phyloP scores from a whole-genome alignment of 2,113 vertebrate species.

The Seriola rivoliana region DNA sequence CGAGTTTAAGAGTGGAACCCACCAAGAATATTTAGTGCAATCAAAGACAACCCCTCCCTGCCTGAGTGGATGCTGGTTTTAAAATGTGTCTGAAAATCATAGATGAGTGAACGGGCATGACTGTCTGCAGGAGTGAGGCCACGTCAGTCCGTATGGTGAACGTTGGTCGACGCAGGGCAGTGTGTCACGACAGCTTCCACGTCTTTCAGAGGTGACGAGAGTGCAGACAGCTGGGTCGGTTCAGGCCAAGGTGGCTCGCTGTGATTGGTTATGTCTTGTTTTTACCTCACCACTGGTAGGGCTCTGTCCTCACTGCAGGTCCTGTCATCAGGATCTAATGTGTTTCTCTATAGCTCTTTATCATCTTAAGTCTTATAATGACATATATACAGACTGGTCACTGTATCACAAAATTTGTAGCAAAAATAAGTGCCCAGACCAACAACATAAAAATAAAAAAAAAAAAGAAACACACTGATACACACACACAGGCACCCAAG shows the following conservation, averaged over 20 bases:
- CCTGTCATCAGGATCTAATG: conserved; percentile 55
- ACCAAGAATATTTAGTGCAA: conserved; percentile 27
- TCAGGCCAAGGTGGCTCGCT: conserved; percentile 29
- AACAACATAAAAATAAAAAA: conserved; percentile 68
- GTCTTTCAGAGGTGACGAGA: conserved; percentile 17
- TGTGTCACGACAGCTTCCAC: conserved; percentile 29
- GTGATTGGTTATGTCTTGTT: conserved; percentile 58
- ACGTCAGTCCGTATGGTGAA: conserved; percentile 9
- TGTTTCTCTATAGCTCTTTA: conserved; percentile 78
- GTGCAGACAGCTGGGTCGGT: background rate
- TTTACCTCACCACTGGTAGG: conserved; percentile 77
- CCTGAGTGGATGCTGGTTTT: conserved; percentile 45
- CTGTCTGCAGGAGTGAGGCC: conserved; percentile 33
- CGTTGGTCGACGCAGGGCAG: conserved; percentile 12
- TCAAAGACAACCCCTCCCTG: conserved; percentile 26
- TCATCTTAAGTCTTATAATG: conserved; percentile 78
- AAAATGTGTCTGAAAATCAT: conserved; percentile 6
- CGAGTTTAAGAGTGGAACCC: background rate
- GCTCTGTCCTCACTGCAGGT: conserved; percentile 67
- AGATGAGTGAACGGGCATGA: conserved; percentile 21
- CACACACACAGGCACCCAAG: conserved; percentile 48
- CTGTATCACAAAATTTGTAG: conserved; percentile 87
- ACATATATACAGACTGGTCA: conserved; percentile 85
- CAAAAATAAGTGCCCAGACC: conserved; percentile 88
- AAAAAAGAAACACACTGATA: conserved; percentile 25